Evolutionary conservation across 2,113 vertebrate genomes (phyloP).

Genomic region (Pygathrix nemaeus): DNA sequence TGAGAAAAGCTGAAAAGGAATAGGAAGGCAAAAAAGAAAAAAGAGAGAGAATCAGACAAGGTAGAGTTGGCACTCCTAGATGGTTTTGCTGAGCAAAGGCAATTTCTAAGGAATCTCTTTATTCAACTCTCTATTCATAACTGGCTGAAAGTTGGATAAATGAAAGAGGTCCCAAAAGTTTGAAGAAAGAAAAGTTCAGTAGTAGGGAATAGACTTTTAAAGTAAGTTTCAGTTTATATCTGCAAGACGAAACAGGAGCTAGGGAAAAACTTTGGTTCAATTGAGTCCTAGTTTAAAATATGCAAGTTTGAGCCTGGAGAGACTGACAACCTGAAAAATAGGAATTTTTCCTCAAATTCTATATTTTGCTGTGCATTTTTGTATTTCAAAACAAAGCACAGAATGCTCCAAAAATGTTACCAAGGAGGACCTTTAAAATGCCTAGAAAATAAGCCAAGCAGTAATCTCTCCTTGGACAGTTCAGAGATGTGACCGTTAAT

Average conservation of each 20-base stretch:
- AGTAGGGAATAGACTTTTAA: not conserved
- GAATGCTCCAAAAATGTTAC: not conserved
- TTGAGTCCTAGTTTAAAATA: not conserved
- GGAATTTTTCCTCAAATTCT: not conserved
- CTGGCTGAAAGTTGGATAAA: not conserved
- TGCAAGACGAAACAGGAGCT: not conserved
- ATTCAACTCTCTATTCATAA: not conserved
- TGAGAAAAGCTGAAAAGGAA: not conserved
- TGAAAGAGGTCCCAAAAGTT: not conserved
- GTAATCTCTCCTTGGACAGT: not conserved
- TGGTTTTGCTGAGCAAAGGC: not conserved
- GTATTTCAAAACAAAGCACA: not conserved
- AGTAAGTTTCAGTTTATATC: not conserved
- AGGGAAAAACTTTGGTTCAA: not conserved
- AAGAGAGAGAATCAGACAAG: not conserved
- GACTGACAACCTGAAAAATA: not conserved
- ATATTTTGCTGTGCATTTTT: not conserved
- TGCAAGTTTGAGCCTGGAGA: not conserved
- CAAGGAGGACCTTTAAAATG: not conserved
- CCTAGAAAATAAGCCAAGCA: not conserved
- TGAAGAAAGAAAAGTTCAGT: not conserved
- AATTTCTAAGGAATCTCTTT: not conserved
- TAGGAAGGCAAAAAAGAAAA: not conserved
- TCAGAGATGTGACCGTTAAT: not conserved
- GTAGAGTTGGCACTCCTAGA: not conserved